Evolutionary conservation across 2,113 vertebrate genomes (phyloP).

Genomic region (Rafetus swinhoei): DNA sequence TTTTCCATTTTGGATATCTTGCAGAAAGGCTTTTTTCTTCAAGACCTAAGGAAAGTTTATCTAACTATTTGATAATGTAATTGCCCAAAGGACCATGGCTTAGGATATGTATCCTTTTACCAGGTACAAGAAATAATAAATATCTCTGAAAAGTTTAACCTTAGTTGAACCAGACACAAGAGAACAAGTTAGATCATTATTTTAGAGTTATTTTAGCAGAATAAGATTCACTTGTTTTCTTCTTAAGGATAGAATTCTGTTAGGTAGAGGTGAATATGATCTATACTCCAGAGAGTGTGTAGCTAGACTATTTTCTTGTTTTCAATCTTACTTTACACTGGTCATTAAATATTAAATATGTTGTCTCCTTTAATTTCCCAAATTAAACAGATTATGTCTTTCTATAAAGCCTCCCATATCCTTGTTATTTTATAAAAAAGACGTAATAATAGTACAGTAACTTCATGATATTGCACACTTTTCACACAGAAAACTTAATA

Average conservation of each 20-base stretch:
- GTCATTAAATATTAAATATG: slow-evolving; percentile 6
- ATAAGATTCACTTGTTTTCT: background rate
- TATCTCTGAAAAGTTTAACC: slow-evolving; percentile 40
- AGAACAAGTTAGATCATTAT: background rate
- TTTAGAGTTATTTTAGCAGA: background rate
- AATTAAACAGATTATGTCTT: background rate
- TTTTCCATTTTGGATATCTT: background rate
- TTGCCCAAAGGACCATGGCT: slow-evolving; percentile 17
- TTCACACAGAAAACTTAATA: background rate
- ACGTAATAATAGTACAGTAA: background rate
- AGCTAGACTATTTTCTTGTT: background rate
- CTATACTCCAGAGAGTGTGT: background rate
- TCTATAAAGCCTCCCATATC: background rate
- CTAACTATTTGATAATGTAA: background rate
- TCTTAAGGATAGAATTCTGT: background rate
- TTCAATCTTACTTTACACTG: background rate
- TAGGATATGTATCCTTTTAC: slow-evolving; percentile 8
- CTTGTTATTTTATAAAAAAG: background rate
- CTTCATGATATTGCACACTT: background rate
- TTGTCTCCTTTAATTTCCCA: background rate
- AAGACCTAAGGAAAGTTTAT: slow-evolving; percentile 9
- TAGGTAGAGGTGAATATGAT: background rate
- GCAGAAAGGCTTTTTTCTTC: slow-evolving; percentile 18
- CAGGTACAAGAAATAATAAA: slow-evolving; percentile 40
- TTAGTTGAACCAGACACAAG: background rate